Evolutionary conservation across 2,113 vertebrate genomes (phyloP), one percentile per base, ranked within the genome.

Genomic region (Prietella phreatophila): DNA sequence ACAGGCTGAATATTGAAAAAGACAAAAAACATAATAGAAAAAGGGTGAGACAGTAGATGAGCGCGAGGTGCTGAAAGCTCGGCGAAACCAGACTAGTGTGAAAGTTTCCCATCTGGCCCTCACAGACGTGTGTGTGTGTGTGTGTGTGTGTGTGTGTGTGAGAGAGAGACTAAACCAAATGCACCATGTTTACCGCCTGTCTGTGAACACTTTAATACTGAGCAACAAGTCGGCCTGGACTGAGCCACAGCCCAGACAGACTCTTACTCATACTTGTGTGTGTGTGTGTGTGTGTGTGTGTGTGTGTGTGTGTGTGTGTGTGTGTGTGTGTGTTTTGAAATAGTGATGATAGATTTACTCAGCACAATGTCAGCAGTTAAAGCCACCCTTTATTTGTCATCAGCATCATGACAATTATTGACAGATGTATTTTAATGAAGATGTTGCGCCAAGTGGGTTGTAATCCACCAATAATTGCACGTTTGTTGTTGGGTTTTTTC

Each of bases 261-360:
- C 87, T 86, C 55, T 88, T 89, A 88, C 75, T 89, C 87, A 89
- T 50, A 86, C 47, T 50, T 50, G 47, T 50, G 47, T 55, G 53
- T 55, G 53, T 55, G 53, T 55, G 86, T 75, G 71, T 42, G 71
- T 73, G 33, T 22, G 47, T 22, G 61, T 82, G 65, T 73, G 47
- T 27, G 83, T 10, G 65, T 22, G 58, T 79, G 82, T 63, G 69
- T 78, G 71, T 10, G 79, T 75, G 78, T 50, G 76, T 67, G 42
- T 27, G 81, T 84, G 71, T 25, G 71, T 30, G 69, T 20, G 69
- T 20, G 60, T 85, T 69, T 69, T 88, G 92, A 79, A 83, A 79
- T 58, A 86, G 80, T 88, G 89, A 88, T 91, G 92, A 91, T 87
- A 86, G 88, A 86, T 93, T 92, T 92, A 89, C 85, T 80, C 19